A percentile compares a stretch with the other conserved stretches of the same genome.
phyloP scores from a whole-genome alignment of 2,888 invertebrate genomes.

The Limnephilus marmoratus region DNA sequence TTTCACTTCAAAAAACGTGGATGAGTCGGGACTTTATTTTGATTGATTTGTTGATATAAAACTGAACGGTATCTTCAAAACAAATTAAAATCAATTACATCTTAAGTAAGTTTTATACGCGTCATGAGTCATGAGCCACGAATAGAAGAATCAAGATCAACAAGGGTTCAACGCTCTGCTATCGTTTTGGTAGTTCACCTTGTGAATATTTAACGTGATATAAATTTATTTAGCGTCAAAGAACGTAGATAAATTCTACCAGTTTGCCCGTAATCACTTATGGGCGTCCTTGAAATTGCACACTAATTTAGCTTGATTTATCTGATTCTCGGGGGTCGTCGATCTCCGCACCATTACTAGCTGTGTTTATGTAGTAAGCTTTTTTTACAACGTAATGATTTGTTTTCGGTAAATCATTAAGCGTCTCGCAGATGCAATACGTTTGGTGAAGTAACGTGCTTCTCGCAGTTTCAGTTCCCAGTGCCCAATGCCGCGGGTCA shows the following conservation, averaged over 20 bases:
- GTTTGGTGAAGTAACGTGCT: no score
- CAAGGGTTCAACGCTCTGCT: slow-evolving; percentile 20
- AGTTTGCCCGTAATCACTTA: not conserved
- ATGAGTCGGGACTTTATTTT: not conserved
- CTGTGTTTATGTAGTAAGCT: slow-evolving; percentile 2
- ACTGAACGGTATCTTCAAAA: not conserved
- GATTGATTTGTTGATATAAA: not conserved
- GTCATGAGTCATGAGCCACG: not conserved
- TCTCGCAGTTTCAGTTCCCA: not conserved
- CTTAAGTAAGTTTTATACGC: not conserved
- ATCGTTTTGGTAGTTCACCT: slow-evolving; percentile 14
- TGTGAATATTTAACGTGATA: slow-evolving; percentile 25
- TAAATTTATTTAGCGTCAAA: not conserved
- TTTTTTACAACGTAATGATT: not conserved
- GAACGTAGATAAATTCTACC: slow-evolving; percentile 15
- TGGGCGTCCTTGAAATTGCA: slow-evolving; percentile 31
- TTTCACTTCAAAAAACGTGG: no score
- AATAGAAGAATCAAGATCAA: not conserved
- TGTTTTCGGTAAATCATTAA: not conserved
- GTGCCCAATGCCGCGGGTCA: not conserved
- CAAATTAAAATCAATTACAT: not conserved
- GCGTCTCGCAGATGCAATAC: not conserved
- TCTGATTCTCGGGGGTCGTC: not conserved
- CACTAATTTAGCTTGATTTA: not conserved
- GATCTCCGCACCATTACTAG: slow-evolving; percentile 5